Conservation (phyloP, 2,113 vertebrate species). For the Burhinus oedicnemus region DNA sequence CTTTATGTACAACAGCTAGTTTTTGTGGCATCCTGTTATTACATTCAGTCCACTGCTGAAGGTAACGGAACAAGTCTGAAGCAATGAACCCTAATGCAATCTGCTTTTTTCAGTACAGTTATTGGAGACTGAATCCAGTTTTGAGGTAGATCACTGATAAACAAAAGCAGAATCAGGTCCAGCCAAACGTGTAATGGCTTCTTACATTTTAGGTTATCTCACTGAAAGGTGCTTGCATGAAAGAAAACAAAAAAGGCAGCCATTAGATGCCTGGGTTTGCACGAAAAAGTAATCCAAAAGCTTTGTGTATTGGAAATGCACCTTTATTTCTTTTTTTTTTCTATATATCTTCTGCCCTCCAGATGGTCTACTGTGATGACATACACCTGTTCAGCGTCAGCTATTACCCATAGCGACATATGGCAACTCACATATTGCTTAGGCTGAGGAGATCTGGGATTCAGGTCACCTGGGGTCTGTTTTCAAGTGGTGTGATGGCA, state of each 20-base stretch:
- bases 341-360: conserved; percentile 53
- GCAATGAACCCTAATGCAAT: background rate
- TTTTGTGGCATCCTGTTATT: background rate
- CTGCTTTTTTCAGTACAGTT: background rate
- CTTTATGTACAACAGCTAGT: background rate
- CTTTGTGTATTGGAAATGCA: conserved; percentile 38
- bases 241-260: background rate
- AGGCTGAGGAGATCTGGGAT: conserved; percentile 59
- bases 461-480: conserved; percentile 78
- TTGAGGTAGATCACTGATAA: background rate
- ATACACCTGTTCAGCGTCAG: conserved; percentile 77
- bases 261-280: background rate
- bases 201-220: background rate
- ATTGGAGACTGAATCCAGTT: background rate
- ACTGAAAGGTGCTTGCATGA: background rate
- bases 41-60: background rate
- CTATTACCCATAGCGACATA: conserved; percentile 74
- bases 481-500: conserved; percentile 78
- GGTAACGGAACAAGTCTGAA: background rate
- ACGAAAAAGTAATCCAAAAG: background rate
- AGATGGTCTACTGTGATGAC: conserved; percentile 73
- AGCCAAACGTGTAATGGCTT: background rate
- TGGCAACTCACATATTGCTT: conserved; percentile 74
- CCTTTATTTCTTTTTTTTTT: conserved; percentile 25
- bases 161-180: background rate